Evolutionary conservation across 2,113 vertebrate species (phyloP), one percentile per base, ranked within the genome.

Genomic region (Gadus macrocephalus): DNA sequence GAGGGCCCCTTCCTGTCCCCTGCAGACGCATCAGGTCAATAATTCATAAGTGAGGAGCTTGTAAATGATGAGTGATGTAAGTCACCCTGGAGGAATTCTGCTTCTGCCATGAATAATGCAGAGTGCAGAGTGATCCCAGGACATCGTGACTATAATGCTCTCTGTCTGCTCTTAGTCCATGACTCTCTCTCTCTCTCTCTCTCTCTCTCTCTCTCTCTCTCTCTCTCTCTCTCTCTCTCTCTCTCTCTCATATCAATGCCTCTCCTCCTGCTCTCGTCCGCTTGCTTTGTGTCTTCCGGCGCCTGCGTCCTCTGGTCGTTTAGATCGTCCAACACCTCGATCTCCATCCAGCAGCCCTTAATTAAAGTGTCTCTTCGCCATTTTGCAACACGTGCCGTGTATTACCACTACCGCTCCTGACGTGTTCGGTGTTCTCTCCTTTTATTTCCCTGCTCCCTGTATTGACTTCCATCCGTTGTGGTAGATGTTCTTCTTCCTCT

Each of bases 41-140:
- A 85, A 84, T 88, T 89, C 81, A 88, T 88, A 27, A 25, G 64
- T 9, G 64, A 76, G 83, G 78, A 64, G 70, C 77, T 81, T 81
- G 84, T 78, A 87, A 84, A 82, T 86, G 84, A 85, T 83, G 73
- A 85, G 75, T 65, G 53, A 59, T 71, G 78, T 80, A 85, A 88
- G 85, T 88, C 86, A 86, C 71, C 78, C 78, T 73, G 75, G 71
- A 82, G 81, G 69, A 83, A 79, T 83, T 25, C 42, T 73, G 70
- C 11, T 63, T 74, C 74, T 62, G 60, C 27, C 25, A 89, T 89
- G 82, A 89, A 89, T 90, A 84, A 88, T 90, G 81, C n/a, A 87
- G 75, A 35, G 31, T 7, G 31, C 6, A 4, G 31, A 64, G 69
- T 55, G 66, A 76, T 85, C 76, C 73, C 74, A 35, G 81, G 76